Percentiles rank a stretch among this genome's conserved stretches.
phyloP scores from a whole-genome alignment of 2,888 invertebrate genomes.

The Shargacucullia verbasci region DNA sequence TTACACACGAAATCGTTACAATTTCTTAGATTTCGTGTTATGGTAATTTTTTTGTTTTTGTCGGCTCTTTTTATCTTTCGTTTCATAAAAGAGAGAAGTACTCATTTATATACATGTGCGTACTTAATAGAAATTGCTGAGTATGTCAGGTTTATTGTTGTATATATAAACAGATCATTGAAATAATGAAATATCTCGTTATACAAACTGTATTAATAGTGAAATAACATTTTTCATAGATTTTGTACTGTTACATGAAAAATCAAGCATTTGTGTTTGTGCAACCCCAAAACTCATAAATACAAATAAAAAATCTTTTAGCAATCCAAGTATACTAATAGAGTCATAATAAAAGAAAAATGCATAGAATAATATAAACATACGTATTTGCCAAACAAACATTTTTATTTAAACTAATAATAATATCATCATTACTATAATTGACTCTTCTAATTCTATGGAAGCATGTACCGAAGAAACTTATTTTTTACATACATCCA shows the following conservation, averaged over 20 bases:
- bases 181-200: neutral
- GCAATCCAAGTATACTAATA: too few relatives aligned
- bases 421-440: too few relatives aligned
- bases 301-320: too few relatives aligned
- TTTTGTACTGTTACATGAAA: neutral
- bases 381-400: too few relatives aligned
- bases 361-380: too few relatives aligned
- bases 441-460: too few relatives aligned
- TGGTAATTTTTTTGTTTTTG: constrained; percentile 64
- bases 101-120: constrained; percentile 34
- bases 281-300: too few relatives aligned
- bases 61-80: constrained; percentile 53
- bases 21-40: constrained; percentile 53
- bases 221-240: neutral
- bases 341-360: too few relatives aligned
- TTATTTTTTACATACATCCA: neutral
- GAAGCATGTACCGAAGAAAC: too few relatives aligned
- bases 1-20: constrained; percentile 16
- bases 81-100: constrained; percentile 49
- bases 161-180: constrained; percentile 33
- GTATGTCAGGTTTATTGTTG: constrained; percentile 18
- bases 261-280: too few relatives aligned
- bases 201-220: neutral
- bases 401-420: too few relatives aligned
- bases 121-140: constrained; percentile 24